These are phyloP conservation scores for Nycticryphes semicollaris DNA, from an alignment of 2,113 vertebrate species.

Conservation along the genomic window DNA sequence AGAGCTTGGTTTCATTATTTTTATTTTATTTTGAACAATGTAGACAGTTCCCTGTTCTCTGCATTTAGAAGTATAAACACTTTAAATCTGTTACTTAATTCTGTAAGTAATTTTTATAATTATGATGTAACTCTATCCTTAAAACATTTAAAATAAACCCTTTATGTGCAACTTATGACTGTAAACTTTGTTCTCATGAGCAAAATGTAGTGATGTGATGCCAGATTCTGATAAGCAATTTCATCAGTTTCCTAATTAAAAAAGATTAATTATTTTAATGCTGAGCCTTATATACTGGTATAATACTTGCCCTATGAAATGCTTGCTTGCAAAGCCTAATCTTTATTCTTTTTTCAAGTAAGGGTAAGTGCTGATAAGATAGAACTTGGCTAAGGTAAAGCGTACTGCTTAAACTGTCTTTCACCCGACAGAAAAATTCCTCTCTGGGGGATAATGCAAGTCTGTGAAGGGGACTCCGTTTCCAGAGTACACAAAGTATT, in stretches of 20 bases:
- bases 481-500: not conserved
- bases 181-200: slow-evolving; percentile 76
- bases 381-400: not conserved
- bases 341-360: not conserved
- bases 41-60: slow-evolving; percentile 88
- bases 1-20: slow-evolving; percentile 79
- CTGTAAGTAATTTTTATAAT: slow-evolving; percentile 95
- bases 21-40: slow-evolving; percentile 83
- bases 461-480: not conserved
- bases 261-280: slow-evolving; percentile 11
- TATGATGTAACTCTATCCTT: slow-evolving; percentile 91
- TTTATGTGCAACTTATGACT: slow-evolving; percentile 86
- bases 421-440: not conserved
- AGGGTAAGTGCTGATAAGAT: not conserved
- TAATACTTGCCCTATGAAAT: not conserved
- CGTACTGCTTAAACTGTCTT: not conserved
- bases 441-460: not conserved
- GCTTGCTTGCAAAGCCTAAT: not conserved
- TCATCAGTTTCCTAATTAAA: slow-evolving; percentile 41
- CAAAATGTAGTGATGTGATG: slow-evolving; percentile 57
- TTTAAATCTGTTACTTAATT: slow-evolving; percentile 88
- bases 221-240: slow-evolving; percentile 30
- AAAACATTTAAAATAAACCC: slow-evolving; percentile 91
- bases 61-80: slow-evolving; percentile 90
- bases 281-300: not conserved